Evolutionary conservation across 2,888 invertebrate genomes (phyloP).

Genomic region (Amphipyra berbera): DNA sequence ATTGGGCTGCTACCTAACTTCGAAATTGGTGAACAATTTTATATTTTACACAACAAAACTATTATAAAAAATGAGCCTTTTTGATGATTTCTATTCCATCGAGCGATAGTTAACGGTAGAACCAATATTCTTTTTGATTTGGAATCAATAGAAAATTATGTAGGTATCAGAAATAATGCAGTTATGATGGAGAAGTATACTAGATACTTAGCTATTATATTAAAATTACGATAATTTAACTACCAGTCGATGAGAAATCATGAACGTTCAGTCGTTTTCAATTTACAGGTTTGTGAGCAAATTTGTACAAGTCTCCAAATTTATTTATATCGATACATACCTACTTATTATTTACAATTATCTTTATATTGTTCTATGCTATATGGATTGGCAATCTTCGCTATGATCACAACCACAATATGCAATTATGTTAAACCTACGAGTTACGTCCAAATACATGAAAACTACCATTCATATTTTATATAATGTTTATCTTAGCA

Average conservation of each 20-base stretch:
- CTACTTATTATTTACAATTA: slow-evolving; percentile 82
- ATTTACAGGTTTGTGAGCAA: slow-evolving; percentile 87
- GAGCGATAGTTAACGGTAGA: slow-evolving; percentile 65
- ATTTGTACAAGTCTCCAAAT: slow-evolving; percentile 89
- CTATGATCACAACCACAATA: slow-evolving; percentile 89
- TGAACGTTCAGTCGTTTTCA: slow-evolving; percentile 87
- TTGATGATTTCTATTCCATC: slow-evolving; percentile 66
- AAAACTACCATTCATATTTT: slow-evolving; percentile 47
- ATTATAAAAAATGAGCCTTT: slow-evolving; percentile 79
- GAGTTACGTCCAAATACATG: slow-evolving; percentile 62
- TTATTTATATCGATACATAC: slow-evolving; percentile 79
- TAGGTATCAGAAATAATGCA: slow-evolving; percentile 1
- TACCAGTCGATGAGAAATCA: slow-evolving; percentile 87
- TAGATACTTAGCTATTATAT: slow-evolving; percentile 52
- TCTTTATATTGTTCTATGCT: slow-evolving; percentile 69
- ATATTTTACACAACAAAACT: slow-evolving; percentile 77
- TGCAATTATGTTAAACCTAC: slow-evolving; percentile 75
- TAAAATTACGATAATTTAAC: slow-evolving; percentile 70
- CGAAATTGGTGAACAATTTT: slow-evolving; percentile 74
- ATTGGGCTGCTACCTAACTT: slow-evolving; percentile 76
- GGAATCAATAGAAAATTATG: slow-evolving; percentile 22
- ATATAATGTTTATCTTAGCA: slow-evolving; percentile 53
- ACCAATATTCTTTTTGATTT: slow-evolving; percentile 47
- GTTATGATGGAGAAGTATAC: slow-evolving; percentile 39
- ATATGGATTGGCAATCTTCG: slow-evolving; percentile 87